These are phyloP conservation scores for Cartodere bifasciata DNA, from an alignment of 2,888 invertebrate genomes.

Conservation along the genomic window DNA sequence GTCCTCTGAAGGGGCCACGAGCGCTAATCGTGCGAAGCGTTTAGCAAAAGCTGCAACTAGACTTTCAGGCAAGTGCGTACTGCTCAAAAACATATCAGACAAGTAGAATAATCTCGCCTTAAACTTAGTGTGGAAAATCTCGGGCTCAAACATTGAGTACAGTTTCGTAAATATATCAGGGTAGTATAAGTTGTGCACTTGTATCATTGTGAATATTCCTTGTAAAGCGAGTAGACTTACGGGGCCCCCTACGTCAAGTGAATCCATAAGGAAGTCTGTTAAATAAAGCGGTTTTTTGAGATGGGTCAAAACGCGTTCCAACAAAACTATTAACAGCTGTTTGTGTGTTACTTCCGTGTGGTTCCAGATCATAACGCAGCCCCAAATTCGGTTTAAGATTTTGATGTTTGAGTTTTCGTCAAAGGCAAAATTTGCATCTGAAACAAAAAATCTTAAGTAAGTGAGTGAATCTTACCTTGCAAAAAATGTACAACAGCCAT, in stretches of 20 bases:
- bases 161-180: slow-evolving; percentile 89
- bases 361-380: slow-evolving; percentile 60
- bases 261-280: slow-evolving; percentile 86
- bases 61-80: slow-evolving; percentile 85
- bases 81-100: slow-evolving; percentile 81
- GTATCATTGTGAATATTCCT: slow-evolving; percentile 81
- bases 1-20: slow-evolving; percentile 73
- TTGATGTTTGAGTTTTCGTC: slow-evolving; percentile 42
- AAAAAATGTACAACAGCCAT: no score
- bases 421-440: slow-evolving; percentile 40
- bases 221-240: slow-evolving; percentile 83
- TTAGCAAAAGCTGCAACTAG: slow-evolving; percentile 91
- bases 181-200: slow-evolving; percentile 86
- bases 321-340: slow-evolving; percentile 64
- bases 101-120: slow-evolving; percentile 80
- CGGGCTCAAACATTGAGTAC: slow-evolving; percentile 88
- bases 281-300: slow-evolving; percentile 69
- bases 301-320: slow-evolving; percentile 71
- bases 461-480: no score
- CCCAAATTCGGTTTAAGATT: slow-evolving; percentile 63
- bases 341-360: slow-evolving; percentile 58
- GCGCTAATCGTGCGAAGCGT: slow-evolving; percentile 67
- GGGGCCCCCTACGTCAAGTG: slow-evolving; percentile 75
- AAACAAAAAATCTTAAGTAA: slow-evolving; percentile 5
- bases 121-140: slow-evolving; percentile 82